These are phyloP conservation scores for Serilophus lunatus DNA, from an alignment of 2,113 vertebrate genomes.

Conservation along the genomic window DNA sequence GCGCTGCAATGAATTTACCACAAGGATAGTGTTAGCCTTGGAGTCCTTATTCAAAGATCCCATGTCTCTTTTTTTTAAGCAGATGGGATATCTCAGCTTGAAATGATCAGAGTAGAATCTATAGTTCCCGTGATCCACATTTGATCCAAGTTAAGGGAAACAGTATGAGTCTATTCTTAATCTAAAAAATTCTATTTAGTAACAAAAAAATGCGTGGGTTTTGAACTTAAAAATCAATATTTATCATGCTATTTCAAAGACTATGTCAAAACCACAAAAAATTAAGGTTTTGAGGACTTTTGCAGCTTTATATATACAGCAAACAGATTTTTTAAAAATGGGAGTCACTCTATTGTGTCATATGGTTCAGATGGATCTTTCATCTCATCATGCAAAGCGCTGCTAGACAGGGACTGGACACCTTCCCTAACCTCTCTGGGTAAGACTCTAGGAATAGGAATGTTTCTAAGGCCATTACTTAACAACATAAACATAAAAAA, in stretches of 20 bases:
- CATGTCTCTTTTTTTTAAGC: neutral
- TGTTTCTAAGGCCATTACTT: neutral
- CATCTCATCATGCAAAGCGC: neutral
- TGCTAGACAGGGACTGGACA: neutral
- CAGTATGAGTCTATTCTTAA: neutral
- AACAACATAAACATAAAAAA: neutral
- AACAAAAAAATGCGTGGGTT: neutral
- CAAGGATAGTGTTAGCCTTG: neutral
- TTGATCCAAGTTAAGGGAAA: neutral
- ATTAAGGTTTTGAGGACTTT: neutral
- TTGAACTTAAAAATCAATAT: neutral
- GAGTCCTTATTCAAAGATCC: neutral
- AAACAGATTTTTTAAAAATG: neutral
- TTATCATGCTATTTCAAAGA: neutral
- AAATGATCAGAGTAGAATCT: neutral
- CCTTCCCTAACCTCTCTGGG: neutral
- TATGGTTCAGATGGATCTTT: neutral
- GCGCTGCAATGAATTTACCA: neutral
- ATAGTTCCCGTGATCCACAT: neutral
- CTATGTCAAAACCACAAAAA: neutral
- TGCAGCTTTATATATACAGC: neutral
- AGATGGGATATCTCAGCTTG: neutral
- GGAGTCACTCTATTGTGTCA: neutral
- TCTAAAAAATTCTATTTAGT: neutral
- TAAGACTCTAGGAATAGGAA: neutral